Conservation (phyloP, 2,888 invertebrate species). For the Drosophila longiperda region DNA sequence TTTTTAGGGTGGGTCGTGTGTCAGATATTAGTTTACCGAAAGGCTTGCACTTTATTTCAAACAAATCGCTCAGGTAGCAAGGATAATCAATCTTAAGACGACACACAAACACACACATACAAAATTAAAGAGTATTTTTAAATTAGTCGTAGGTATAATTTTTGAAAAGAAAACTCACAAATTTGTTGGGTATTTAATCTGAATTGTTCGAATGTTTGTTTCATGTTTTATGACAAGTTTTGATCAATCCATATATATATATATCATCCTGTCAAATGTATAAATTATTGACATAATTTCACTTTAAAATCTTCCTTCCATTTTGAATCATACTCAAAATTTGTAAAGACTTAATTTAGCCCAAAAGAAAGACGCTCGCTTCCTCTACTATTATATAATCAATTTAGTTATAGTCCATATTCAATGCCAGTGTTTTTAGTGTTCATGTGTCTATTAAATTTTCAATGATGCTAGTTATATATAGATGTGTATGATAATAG, state of each 20-base stretch:
- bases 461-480: slow-evolving; percentile 36
- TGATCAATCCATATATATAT: not conserved
- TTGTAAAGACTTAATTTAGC: slow-evolving; percentile 26
- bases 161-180: slow-evolving; percentile 4
- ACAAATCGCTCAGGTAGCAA: slow-evolving; percentile 35
- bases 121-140: slow-evolving; percentile 13
- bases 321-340: slow-evolving; percentile 13
- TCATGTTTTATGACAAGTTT: slow-evolving; percentile 15
- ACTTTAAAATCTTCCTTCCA: slow-evolving; percentile 1
- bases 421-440: slow-evolving; percentile 43
- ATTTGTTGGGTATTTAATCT: slow-evolving; percentile 19
- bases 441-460: slow-evolving; percentile 34
- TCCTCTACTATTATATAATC: slow-evolving; percentile 38
- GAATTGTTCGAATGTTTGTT: slow-evolving; percentile 20
- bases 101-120: slow-evolving; percentile 14
- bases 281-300: not conserved
- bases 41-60: slow-evolving; percentile 3
- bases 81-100: slow-evolving; percentile 21
- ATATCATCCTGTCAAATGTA: not conserved
- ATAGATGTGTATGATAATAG: slow-evolving; percentile 10
- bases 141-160: slow-evolving; percentile 4
- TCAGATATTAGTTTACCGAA: not conserved
- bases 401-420: slow-evolving; percentile 39
- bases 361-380: slow-evolving; percentile 51
- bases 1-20: not conserved